Base-by-base conservation (phyloP, 2,797 vertebrate genomes). In the Eurystomus glaucurus region DNA sequence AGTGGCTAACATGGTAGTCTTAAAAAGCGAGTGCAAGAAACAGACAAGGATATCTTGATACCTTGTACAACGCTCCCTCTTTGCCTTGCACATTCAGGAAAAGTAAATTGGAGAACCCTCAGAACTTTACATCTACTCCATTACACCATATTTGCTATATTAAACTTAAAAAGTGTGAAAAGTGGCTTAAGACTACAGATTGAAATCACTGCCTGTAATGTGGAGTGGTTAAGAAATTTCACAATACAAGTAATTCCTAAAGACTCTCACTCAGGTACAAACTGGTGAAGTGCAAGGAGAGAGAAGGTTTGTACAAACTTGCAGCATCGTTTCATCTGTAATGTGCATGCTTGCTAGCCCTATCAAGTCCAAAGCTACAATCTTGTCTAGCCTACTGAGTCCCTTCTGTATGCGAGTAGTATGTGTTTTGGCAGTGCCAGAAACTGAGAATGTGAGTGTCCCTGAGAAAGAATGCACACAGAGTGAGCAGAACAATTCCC, bases 301-400 rank as follows among this genome's bases (percentile, higher is more conserved):
- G 13, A 81, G 25, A 9, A 74, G 4, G 10, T 70, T 74, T 37
- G 17, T 41, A 89, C 10, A 64, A 72, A 65, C 18, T 61, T 65
- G 65, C 7, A 82, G 7, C 28, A 58, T 18, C 25, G 37, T 39
- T 78, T 52, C 11, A 45, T 0, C 4, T 18, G 7, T 25, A 45
- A 74, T 7, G 25, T 0, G 0, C 3, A 9, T 11, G 65, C 41
- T 15, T 70, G 15, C 13, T 26, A 81, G 26, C 5, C 14, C 50
- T 69, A 21, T 23, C 8, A 72, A 68, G 9, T 23, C 23, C 41
- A 76, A 85, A 85, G 29, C 37, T 87, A 86, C 43, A 64, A 16
- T 37, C 45, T 37, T 21, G 20, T 45, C 33, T 84, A 71, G 39
- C 22, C 45, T 51, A 75, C 10, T 2, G 10, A 90, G 25, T 61